Conservation (phyloP, 1,140 invertebrate species). For the Amphibalanus amphitrite region DNA sequence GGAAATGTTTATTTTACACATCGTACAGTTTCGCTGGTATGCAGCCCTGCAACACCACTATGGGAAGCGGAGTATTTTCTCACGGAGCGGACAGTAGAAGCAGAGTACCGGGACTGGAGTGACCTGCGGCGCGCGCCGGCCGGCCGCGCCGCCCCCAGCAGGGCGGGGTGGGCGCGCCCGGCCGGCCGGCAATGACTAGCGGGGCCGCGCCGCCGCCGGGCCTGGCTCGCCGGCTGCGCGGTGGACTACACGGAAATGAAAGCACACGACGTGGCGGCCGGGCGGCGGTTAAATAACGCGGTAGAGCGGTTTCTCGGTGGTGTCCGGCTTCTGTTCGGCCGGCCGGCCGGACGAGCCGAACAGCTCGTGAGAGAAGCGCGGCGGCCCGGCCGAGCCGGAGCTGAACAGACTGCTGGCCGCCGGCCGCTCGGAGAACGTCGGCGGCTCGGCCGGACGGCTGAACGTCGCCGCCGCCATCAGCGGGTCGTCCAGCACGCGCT, state of each 20-base stretch:
- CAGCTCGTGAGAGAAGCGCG: not conserved
- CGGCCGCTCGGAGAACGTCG: not conserved
- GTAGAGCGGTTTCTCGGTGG: not conserved
- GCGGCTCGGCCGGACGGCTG: not conserved
- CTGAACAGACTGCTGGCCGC: not conserved
- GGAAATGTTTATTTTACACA: not conserved
- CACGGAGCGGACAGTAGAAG: not conserved
- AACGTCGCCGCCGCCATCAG: not conserved
- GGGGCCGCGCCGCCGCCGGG: too few species aligned
- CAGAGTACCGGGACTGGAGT: not conserved
- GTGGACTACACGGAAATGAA: not conserved
- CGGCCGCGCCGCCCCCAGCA: too few species aligned
- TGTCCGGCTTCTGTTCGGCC: not conserved
- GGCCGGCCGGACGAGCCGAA: slow-evolving; percentile 1
- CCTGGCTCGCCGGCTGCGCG: too few species aligned
- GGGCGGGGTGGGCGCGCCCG: too few species aligned
- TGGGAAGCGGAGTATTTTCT: not conserved
- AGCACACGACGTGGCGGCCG: not conserved
- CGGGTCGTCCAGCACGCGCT: not conserved
- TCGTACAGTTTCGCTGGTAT: not conserved
- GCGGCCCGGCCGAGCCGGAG: not conserved
- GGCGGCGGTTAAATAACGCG: not conserved
- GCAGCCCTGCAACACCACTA: not conserved
- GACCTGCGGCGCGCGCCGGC: not conserved
- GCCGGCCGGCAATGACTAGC: not conserved